These are phyloP conservation scores for Aythya baeri DNA, from an alignment of 2,113 vertebrate genomes.

Conservation along the genomic window DNA sequence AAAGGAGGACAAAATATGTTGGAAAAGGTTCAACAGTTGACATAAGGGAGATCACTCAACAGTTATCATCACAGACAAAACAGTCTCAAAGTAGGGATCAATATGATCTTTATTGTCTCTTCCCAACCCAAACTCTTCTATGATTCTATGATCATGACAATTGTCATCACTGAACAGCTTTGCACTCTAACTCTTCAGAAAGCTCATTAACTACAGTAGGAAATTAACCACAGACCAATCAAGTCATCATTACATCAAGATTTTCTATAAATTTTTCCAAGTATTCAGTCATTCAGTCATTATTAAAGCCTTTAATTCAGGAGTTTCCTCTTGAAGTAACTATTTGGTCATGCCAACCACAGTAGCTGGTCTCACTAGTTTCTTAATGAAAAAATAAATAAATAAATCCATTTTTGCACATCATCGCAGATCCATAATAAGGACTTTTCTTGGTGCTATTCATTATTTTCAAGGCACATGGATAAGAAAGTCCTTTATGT, in stretches of 20 bases:
- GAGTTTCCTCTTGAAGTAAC: background rate
- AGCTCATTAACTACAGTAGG: background rate
- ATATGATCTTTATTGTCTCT: background rate
- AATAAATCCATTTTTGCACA: background rate
- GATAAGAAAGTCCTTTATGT: background rate
- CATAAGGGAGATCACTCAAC: no score
- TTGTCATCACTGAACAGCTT: background rate
- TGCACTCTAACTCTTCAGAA: background rate
- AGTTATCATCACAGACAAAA: no score
- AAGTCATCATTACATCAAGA: background rate
- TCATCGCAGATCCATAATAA: background rate
- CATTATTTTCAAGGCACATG: background rate
- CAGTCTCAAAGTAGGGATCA: no score
- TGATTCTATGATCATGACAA: background rate
- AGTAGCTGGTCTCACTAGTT: background rate
- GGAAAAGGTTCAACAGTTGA: no score
- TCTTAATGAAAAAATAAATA: background rate
- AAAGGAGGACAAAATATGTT: no score
- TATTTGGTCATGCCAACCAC: background rate
- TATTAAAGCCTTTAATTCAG: background rate
- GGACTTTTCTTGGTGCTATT: background rate
- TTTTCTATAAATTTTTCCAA: background rate
- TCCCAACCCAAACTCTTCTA: background rate
- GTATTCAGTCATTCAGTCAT: background rate
- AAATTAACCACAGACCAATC: background rate